Conservation (phyloP, 2,888 invertebrate species). For the Lithophane socia region DNA sequence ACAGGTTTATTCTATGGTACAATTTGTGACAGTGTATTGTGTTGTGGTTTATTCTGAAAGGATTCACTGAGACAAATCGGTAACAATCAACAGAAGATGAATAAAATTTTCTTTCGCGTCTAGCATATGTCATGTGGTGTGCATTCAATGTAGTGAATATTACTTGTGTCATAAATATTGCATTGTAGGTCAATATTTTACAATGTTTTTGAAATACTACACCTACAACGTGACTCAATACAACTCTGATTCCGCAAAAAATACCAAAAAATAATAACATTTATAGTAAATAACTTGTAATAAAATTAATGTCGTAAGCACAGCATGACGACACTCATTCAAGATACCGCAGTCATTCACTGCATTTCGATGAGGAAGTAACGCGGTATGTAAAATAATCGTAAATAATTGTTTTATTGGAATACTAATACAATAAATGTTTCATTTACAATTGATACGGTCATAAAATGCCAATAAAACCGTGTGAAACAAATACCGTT, state of each 20-base stretch:
- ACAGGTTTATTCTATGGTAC: neutral
- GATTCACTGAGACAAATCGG: neutral
- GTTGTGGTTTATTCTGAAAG: neutral
- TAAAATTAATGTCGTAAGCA: neutral
- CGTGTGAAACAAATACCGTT: conserved; percentile 8
- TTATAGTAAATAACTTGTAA: conserved; percentile 11
- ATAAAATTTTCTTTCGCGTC: no score
- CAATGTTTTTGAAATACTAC: neutral
- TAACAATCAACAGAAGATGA: neutral
- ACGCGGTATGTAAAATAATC: neutral
- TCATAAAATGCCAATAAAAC: conserved; percentile 5
- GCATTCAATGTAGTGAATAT: no score
- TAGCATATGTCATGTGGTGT: no score
- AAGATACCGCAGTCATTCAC: neutral
- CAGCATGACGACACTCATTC: conserved; percentile 22
- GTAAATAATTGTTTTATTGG: conserved; percentile 1
- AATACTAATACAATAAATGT: neutral
- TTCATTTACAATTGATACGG: neutral
- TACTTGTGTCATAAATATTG: neutral
- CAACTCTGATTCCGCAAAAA: neutral
- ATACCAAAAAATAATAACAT: neutral
- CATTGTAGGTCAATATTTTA: neutral
- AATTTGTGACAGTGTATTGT: neutral
- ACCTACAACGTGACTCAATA: neutral
- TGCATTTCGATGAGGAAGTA: conserved; percentile 1